phyloP scores from a whole-genome alignment of 1,140 invertebrate genomes.

The Hylaeus anthracinus region DNA sequence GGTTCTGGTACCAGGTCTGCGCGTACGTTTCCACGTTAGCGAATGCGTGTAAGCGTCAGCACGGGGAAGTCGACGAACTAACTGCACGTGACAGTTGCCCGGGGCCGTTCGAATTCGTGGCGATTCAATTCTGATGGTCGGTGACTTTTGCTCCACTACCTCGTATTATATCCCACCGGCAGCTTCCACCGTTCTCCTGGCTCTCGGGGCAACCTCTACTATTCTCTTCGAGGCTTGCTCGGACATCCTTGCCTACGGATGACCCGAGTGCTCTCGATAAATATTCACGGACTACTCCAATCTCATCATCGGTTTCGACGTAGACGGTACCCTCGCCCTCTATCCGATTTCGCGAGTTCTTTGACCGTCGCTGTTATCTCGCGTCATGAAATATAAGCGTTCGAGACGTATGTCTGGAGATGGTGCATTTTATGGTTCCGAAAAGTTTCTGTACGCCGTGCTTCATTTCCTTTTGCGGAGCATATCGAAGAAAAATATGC shows the following conservation, averaged over 20 bases:
- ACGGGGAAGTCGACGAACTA: slow-evolving; percentile 23
- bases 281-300: slow-evolving; percentile 66
- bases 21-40: neutral
- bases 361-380: slow-evolving; percentile 4
- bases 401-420: no score
- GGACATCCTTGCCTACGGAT: slow-evolving; percentile 40
- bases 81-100: slow-evolving; percentile 55
- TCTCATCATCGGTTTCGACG: neutral
- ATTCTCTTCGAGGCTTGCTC: slow-evolving; percentile 9
- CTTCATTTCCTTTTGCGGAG: no score
- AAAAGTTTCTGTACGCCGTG: no score
- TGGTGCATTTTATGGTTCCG: no score
- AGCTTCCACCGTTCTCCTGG: neutral
- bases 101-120: slow-evolving; percentile 36
- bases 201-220: neutral
- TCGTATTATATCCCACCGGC: slow-evolving; percentile 21
- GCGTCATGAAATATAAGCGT: neutral
- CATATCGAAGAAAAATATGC: no score
- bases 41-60: slow-evolving; percentile 17
- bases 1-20: neutral
- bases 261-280: slow-evolving; percentile 57
- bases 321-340: neutral
- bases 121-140: slow-evolving; percentile 54
- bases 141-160: slow-evolving; percentile 48
- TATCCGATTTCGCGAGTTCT: slow-evolving; percentile 1